Percentiles rank a stretch among this genome's conserved stretches.
phyloP scores from a whole-genome alignment of 2,797 vertebrate genomes.

The Poeciliopsis infans region DNA sequence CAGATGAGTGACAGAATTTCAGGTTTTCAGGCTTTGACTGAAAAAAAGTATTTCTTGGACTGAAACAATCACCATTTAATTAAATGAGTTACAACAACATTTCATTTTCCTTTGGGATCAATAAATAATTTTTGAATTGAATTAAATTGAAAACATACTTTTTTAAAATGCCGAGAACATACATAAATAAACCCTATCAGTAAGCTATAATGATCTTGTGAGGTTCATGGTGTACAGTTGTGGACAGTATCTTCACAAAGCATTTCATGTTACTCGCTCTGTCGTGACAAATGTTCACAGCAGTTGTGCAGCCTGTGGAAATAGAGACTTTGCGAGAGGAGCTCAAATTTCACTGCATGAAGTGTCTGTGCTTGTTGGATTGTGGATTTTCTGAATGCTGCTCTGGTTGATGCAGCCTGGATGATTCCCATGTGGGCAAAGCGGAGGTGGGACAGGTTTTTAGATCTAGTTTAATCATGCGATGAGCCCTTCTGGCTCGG shows the following conservation, averaged over 20 bases:
- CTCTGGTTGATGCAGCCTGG: not conserved
- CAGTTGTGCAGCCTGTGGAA: conserved; percentile 4
- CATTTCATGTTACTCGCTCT: conserved; percentile 3
- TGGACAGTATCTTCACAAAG: conserved; percentile 13
- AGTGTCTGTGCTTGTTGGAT: conserved; percentile 10
- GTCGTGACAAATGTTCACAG: conserved; percentile 18
- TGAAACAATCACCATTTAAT: conserved; percentile 4
- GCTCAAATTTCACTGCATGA: conserved; percentile 4
- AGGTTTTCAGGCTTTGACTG: not conserved
- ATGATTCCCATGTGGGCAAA: conserved; percentile 3
- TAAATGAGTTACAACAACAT: too few relatives aligned
- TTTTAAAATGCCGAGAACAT: not conserved
- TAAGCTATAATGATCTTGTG: not conserved
- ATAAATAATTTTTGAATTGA: too few relatives aligned
- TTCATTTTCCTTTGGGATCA: too few relatives aligned
- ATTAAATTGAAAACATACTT: not conserved
- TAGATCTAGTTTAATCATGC: conserved; percentile 34
- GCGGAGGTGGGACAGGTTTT: conserved; percentile 9
- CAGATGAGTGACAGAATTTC: not conserved
- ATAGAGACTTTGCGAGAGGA: conserved; percentile 8
- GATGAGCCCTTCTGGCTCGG: conserved; percentile 25
- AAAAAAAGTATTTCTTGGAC: not conserved
- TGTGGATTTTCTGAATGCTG: conserved; percentile 19
- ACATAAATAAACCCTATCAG: not conserved
- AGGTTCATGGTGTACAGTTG: not conserved